A percentile compares a stretch with the other conserved stretches of the same genome.
Evolutionary conservation across 2,888 invertebrate species (phyloP).

Genomic region (Leptopilina drosophilae): DNA sequence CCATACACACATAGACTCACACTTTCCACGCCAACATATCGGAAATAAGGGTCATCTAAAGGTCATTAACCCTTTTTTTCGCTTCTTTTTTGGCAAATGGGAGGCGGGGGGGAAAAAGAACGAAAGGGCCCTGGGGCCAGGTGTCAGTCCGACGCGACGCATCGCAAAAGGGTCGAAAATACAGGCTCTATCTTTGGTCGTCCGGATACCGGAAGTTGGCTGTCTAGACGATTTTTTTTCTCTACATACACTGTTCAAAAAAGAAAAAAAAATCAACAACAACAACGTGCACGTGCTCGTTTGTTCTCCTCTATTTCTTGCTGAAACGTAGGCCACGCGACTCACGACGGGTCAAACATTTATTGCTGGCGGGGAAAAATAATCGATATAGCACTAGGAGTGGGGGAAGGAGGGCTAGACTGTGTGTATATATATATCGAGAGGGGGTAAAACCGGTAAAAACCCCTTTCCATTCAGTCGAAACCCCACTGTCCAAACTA

Average conservation of each 20-base stretch:
- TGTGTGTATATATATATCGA: not conserved
- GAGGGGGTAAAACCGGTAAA: conserved; percentile 16
- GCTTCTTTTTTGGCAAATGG: conserved; percentile 53
- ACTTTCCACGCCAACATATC: not conserved
- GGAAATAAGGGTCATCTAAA: conserved; percentile 30
- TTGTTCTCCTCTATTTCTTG: conserved; percentile 14
- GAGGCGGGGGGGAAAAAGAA: conserved; percentile 46
- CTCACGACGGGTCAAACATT: conserved; percentile 36
- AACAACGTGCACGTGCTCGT: conserved; percentile 27
- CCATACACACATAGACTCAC: too few relatives aligned
- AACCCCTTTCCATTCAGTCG: conserved; percentile 27
- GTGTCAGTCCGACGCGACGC: conserved; percentile 54
- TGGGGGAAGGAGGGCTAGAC: not conserved
- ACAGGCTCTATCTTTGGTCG: conserved; percentile 44
- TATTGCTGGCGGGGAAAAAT: conserved; percentile 33
- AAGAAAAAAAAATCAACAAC: not conserved
- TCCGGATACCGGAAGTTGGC: conserved; percentile 69
- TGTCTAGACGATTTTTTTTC: conserved; percentile 71
- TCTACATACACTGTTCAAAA: not conserved
- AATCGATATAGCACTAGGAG: conserved; percentile 28
- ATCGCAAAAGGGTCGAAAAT: conserved; percentile 53
- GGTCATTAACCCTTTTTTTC: conserved; percentile 63
- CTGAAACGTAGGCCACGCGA: conserved; percentile 31
- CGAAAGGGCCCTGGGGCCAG: conserved; percentile 61
- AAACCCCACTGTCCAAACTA: conserved; percentile 18